These are phyloP conservation scores for Drosophila ercepeae DNA, from an alignment of 1,140 invertebrate genomes.

Conservation along the genomic window DNA sequence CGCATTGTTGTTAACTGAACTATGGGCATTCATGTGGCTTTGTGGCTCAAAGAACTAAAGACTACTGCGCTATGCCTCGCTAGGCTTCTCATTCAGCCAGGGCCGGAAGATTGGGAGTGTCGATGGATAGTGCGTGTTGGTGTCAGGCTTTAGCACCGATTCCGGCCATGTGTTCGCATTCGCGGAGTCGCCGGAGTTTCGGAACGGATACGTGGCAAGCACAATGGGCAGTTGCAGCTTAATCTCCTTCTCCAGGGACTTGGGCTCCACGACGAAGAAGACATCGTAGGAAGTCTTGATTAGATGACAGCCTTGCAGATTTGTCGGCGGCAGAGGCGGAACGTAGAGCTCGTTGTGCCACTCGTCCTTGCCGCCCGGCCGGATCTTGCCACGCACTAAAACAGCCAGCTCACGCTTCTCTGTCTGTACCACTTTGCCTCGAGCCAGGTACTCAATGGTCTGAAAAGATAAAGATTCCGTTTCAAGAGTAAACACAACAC, in stretches of 20 bases:
- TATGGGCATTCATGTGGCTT: conserved; percentile 5
- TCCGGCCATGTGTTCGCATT: conserved; percentile 85
- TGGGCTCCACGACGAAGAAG: conserved; percentile 95
- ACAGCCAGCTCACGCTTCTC: conserved; percentile 94
- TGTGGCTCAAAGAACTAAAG: not conserved
- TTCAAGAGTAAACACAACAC: not conserved
- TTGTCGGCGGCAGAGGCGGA: conserved; percentile 96
- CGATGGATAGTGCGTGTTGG: conserved; percentile 94
- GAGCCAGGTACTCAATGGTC: conserved; percentile 95
- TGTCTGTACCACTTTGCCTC: conserved; percentile 93
- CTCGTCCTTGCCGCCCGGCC: conserved; percentile 89
- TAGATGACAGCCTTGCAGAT: conserved; percentile 96
- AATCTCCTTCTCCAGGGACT: conserved; percentile 95
- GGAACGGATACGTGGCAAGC: conserved; percentile 95
- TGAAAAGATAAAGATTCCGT: conserved; percentile 5
- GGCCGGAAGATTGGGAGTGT: conserved; percentile 96
- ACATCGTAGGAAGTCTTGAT: conserved; percentile 98
- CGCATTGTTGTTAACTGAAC: conserved; percentile 56
- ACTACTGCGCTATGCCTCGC: conserved; percentile 51
- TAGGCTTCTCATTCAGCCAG: conserved; percentile 88
- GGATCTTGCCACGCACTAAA: conserved; percentile 92
- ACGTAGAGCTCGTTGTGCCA: conserved; percentile 97
- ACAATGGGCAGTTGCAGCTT: conserved; percentile 96
- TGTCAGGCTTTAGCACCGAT: conserved; percentile 88
- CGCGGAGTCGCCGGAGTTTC: conserved; percentile 86